Percentiles rank a stretch among this genome's conserved stretches.
Evolutionary conservation across 1,140 invertebrate genomes (phyloP).

Genomic region (Lasioglossum baleicum): DNA sequence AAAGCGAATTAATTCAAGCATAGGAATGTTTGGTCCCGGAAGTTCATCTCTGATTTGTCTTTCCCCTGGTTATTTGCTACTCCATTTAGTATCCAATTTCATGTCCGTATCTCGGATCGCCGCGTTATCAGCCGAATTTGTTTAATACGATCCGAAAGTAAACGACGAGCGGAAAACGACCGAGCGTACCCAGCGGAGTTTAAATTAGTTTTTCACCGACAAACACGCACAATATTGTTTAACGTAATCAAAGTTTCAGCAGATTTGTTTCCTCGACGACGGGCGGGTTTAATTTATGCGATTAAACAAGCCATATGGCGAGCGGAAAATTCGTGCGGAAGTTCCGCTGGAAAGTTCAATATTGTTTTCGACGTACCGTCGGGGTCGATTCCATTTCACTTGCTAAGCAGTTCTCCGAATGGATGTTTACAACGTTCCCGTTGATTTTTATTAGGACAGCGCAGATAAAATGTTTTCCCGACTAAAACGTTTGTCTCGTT

Average conservation of each 20-base stretch:
- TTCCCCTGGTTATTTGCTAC: neutral
- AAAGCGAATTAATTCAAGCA: no score
- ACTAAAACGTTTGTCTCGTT: no score
- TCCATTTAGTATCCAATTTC: neutral
- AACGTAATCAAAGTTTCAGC: conserved; percentile 41
- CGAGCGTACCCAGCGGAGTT: conserved; percentile 26
- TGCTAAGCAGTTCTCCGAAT: no score
- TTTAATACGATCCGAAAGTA: conserved; percentile 22
- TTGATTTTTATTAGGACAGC: no score
- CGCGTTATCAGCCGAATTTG: conserved; percentile 36
- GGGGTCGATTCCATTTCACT: no score
- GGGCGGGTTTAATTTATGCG: conserved; percentile 31
- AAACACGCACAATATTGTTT: conserved; percentile 46
- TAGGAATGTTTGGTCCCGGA: no score
- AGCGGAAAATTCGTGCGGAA: no score
- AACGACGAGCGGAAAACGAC: neutral
- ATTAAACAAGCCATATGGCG: conserved; percentile 22
- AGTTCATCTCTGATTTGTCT: no score
- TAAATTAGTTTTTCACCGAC: conserved; percentile 42
- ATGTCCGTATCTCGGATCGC: neutral
- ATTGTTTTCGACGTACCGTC: no score
- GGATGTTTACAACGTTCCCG: no score
- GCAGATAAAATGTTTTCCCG: no score
- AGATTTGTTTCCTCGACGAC: conserved; percentile 18
- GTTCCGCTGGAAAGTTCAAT: no score